A percentile compares a stretch with the other conserved stretches of the same genome.
Evolutionary conservation across 2,888 invertebrate genomes (phyloP).

Genomic region (Diarsia mendica): DNA sequence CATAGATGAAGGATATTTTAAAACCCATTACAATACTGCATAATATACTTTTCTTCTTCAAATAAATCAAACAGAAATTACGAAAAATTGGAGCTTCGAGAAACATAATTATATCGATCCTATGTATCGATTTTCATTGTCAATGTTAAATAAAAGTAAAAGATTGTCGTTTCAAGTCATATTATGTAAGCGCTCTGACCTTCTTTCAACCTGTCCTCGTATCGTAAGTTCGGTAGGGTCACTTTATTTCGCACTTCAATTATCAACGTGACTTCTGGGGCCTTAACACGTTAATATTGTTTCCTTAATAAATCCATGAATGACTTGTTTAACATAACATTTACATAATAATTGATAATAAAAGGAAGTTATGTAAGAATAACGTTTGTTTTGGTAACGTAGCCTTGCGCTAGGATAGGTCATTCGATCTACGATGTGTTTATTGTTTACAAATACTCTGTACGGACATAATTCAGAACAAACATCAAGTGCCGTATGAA

Average conservation of each 20-base stretch:
- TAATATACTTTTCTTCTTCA: not conserved
- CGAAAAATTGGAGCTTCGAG: not conserved
- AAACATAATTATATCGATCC: not conserved
- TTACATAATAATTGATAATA: slow-evolving; percentile 55
- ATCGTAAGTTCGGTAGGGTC: slow-evolving; percentile 65
- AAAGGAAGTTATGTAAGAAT: slow-evolving; percentile 57
- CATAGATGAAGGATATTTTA: not conserved
- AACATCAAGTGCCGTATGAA: too few species aligned
- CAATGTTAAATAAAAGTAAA: slow-evolving; percentile 71
- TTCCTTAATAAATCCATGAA: slow-evolving; percentile 64
- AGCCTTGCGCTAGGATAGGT: slow-evolving; percentile 48
- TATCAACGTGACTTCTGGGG: slow-evolving; percentile 51
- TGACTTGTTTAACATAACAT: slow-evolving; percentile 58
- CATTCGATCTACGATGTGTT: slow-evolving; percentile 21
- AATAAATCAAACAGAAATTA: not conserved
- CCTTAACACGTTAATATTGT: slow-evolving; percentile 61
- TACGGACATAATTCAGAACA: too few species aligned
- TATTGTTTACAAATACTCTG: slow-evolving; percentile 25
- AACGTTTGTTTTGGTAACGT: slow-evolving; percentile 41
- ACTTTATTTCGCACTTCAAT: slow-evolving; percentile 69
- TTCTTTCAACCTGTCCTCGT: slow-evolving; percentile 69
- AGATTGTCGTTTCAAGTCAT: slow-evolving; percentile 65
- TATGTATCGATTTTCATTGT: slow-evolving; percentile 67
- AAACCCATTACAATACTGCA: not conserved
- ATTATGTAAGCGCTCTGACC: slow-evolving; percentile 79